Conservation (phyloP, 1,140 invertebrate species). For the Trichonephila clavata region DNA sequence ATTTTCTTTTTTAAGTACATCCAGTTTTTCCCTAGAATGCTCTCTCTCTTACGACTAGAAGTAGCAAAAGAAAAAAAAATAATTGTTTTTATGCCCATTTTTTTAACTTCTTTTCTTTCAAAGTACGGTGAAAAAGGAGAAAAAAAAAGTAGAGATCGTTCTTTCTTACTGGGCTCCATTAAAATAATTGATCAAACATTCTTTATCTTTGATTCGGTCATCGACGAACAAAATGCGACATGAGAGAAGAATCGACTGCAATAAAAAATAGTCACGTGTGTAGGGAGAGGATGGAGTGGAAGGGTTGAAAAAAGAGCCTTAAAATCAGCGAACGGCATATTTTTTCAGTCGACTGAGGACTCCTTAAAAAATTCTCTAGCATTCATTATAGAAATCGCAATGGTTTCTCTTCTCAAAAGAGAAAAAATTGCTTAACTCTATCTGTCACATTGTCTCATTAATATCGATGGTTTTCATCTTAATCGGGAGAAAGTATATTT, state of each 20-base stretch:
- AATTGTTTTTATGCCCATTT: background rate
- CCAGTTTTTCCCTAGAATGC: background rate
- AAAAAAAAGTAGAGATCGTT: background rate
- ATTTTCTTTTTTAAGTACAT: conserved; percentile 13
- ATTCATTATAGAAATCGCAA: background rate
- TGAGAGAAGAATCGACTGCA: background rate
- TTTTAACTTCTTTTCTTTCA: background rate
- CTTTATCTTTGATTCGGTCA: conserved; percentile 29
- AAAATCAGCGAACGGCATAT: background rate
- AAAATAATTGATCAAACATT: conserved; percentile 50
- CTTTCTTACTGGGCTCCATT: background rate
- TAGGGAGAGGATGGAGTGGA: background rate
- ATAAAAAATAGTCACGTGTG: background rate
- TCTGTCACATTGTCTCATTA: background rate
- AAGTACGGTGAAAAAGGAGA: background rate
- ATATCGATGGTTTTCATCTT: background rate
- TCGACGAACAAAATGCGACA: background rate
- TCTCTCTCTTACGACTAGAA: background rate
- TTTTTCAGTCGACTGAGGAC: background rate
- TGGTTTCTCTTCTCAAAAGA: background rate
- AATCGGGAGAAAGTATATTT: background rate
- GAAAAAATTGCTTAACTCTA: background rate
- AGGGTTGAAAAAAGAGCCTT: background rate
- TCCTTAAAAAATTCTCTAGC: background rate
- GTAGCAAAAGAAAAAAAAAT: background rate